Conservation (phyloP, 2,888 invertebrate species). For the Folsomia candida region DNA sequence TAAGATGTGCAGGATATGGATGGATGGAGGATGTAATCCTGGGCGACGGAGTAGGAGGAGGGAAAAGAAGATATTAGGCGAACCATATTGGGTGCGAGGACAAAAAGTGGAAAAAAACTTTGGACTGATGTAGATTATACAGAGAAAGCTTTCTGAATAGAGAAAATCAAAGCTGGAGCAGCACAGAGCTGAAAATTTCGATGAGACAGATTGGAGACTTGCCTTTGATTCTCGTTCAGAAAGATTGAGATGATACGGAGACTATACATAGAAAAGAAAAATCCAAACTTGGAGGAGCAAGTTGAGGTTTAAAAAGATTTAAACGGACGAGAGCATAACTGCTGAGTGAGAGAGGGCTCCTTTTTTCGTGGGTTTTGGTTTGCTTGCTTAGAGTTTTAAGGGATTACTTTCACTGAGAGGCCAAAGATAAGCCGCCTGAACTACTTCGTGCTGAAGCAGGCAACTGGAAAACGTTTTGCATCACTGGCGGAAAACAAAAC, state of each 20-base stretch:
- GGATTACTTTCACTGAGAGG: background rate
- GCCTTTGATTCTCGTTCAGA: background rate
- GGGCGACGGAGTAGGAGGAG: no score
- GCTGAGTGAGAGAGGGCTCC: background rate
- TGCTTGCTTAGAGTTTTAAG: background rate
- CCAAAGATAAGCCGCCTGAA: background rate
- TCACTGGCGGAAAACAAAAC: background rate
- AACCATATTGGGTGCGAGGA: background rate
- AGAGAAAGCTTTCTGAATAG: background rate
- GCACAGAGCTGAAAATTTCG: background rate
- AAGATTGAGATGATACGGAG: background rate
- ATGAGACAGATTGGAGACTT: background rate
- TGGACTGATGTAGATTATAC: background rate
- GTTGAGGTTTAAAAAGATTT: background rate
- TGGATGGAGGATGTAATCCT: background rate
- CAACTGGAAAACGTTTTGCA: background rate
- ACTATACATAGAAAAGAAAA: background rate
- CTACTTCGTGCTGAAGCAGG: background rate
- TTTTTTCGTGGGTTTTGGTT: no score
- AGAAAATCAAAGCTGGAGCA: background rate
- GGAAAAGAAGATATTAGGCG: background rate
- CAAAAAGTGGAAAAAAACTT: slow-evolving; percentile 2
- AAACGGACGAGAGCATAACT: background rate
- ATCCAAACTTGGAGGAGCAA: background rate
- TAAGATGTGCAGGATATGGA: background rate